phyloP scores from a whole-genome alignment of 1,140 invertebrate species.

The Cepaea nemoralis region DNA sequence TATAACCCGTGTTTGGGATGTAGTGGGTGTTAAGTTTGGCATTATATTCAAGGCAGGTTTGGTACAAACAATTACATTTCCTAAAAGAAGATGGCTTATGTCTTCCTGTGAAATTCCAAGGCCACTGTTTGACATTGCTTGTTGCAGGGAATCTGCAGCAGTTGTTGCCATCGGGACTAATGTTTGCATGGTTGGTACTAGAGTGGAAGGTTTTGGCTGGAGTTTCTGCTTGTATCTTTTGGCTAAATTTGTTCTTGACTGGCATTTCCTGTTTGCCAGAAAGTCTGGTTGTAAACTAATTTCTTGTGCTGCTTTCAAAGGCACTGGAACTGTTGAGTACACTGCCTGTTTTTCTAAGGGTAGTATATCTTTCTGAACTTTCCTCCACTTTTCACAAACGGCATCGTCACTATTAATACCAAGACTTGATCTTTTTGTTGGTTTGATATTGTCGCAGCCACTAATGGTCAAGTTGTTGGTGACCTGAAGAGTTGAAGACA shows the following conservation, averaged over 20 bases:
- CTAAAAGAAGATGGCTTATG: not conserved
- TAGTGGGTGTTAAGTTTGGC: no score
- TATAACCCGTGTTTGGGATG: no score
- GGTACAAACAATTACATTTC: not conserved
- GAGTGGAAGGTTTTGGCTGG: not conserved
- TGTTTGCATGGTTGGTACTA: not conserved
- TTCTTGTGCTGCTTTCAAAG: not conserved
- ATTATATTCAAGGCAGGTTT: not conserved
- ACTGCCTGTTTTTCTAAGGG: not conserved
- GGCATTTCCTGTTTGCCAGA: not conserved
- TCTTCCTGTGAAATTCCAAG: not conserved
- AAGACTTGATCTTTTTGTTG: not conserved
- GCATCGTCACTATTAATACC: not conserved
- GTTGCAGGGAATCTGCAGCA: not conserved
- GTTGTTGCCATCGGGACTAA: not conserved
- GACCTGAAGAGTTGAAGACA: not conserved
- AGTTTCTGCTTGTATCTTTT: not conserved
- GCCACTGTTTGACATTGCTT: not conserved
- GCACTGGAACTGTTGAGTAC: not conserved
- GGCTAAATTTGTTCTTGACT: not conserved
- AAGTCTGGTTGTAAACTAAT: not conserved
- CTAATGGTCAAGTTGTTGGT: not conserved
- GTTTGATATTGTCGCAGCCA: not conserved
- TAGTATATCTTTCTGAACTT: not conserved
- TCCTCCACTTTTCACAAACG: not conserved